Percentiles rank a stretch among this genome's conserved stretches.
Conservation (phyloP, 2,888 invertebrate genomes). For the Tenthredo mesomela region DNA sequence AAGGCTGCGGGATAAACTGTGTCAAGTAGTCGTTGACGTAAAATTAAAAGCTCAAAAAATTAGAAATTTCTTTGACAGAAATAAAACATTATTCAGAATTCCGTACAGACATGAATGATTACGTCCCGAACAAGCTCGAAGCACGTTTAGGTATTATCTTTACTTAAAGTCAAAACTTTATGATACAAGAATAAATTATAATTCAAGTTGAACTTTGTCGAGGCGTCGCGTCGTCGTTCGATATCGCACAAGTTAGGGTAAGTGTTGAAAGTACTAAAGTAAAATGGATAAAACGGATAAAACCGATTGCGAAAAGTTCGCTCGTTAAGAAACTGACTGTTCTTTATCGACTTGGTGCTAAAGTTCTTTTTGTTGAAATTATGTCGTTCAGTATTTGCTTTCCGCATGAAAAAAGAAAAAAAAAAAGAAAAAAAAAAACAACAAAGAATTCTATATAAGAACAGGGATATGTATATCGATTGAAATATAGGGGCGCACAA, state of each 20-base stretch:
- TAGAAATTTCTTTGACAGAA: background rate
- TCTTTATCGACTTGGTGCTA: background rate
- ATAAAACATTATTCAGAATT: background rate
- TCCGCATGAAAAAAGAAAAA: too few species aligned
- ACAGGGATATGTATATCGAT: background rate
- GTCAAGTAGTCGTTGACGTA: background rate
- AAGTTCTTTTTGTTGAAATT: background rate
- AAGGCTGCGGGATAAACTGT: background rate
- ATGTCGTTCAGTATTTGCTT: background rate
- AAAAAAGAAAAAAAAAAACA: too few species aligned
- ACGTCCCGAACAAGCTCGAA: background rate
- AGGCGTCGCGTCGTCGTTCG: background rate
- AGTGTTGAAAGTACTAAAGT: constrained; percentile 5
- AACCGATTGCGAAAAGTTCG: background rate
- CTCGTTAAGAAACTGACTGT: constrained; percentile 33
- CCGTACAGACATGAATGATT: background rate
- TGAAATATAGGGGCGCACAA: background rate
- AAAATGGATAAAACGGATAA: background rate
- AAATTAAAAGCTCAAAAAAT: background rate
- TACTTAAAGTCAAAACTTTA: background rate
- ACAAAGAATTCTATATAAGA: background rate
- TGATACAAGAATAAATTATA: background rate
- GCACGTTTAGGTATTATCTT: background rate
- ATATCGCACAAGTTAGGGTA: background rate
- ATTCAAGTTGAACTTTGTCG: background rate